Evolutionary conservation across 2,888 invertebrate genomes (phyloP).

Genomic region (Chromoteleia sp.): DNA sequence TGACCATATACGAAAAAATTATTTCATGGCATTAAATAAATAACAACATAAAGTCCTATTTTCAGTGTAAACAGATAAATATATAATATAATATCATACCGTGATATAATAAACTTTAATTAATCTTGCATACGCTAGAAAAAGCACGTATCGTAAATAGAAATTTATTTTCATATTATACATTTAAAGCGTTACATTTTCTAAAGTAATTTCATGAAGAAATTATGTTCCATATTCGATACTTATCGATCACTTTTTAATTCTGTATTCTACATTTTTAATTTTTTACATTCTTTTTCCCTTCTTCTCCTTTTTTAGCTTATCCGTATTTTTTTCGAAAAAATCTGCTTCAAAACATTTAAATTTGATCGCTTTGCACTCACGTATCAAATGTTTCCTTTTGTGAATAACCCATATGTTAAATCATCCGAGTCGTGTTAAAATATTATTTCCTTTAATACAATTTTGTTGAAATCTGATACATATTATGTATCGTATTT

Average conservation of each 20-base stretch:
- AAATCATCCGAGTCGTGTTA: constrained; percentile 30
- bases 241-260: constrained; percentile 6
- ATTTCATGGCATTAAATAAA: no score
- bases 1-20: no score
- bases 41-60: no score
- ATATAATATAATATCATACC: constrained; percentile 3
- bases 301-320: neutral
- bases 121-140: neutral
- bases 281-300: no score
- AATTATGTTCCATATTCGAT: neutral
- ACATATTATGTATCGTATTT: constrained; percentile 7
- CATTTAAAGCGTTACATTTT: neutral
- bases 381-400: constrained; percentile 34
- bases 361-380: constrained; percentile 43
- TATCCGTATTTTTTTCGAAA: constrained; percentile 3
- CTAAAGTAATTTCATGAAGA: neutral
- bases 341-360: constrained; percentile 1
- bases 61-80: constrained; percentile 9
- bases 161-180: constrained; percentile 8
- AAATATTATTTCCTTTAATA: constrained; percentile 18
- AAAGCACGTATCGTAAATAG: neutral
- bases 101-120: neutral
- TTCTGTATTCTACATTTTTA: no score
- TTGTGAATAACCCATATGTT: constrained; percentile 23
- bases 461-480: neutral